Conservation (phyloP, 2,113 vertebrate species). For the Lamprotornis superbus region DNA sequence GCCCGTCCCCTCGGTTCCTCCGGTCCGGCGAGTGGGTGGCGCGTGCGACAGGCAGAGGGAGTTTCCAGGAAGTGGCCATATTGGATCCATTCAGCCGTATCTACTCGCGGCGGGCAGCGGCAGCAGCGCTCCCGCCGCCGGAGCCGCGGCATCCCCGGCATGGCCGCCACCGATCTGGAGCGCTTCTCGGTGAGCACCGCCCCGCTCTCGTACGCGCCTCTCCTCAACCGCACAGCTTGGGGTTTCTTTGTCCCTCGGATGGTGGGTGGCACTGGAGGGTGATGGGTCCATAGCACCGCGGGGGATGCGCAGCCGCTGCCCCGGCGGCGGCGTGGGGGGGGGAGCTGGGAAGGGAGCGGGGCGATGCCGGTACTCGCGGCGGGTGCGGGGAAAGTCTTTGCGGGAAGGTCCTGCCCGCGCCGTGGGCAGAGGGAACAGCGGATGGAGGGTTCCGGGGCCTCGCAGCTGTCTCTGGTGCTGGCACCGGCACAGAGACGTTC, state of each 20-base stretch:
- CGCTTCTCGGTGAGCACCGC: constrained; percentile 83
- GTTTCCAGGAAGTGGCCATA: constrained; percentile 88
- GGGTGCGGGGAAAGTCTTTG: not conserved
- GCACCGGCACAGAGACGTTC: accelerated
- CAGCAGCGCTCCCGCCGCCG: not conserved
- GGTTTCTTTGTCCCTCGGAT: not conserved
- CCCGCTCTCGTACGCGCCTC: not conserved
- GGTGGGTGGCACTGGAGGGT: not conserved
- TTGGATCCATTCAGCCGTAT: constrained; percentile 81
- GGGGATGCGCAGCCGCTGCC: not conserved
- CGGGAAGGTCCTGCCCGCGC: not conserved
- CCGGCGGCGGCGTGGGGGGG: not conserved
- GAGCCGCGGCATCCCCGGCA: constrained; percentile 54
- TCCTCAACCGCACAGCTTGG: accelerated
- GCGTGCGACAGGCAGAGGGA: constrained; percentile 61
- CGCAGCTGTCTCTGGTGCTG: not conserved
- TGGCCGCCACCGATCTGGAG: constrained; percentile 91
- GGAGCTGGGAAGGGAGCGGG: not conserved
- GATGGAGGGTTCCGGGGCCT: not conserved
- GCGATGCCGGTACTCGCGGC: not conserved
- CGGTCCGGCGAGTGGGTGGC: not conserved
- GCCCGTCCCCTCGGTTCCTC: not conserved
- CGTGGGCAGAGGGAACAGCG: not conserved
- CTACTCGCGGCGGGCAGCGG: constrained; percentile 56
- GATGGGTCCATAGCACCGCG: not conserved